Percentiles rank a stretch among this genome's conserved stretches.
These are phyloP conservation scores for Sylvilagus floridanus DNA, from an alignment of 2,797 vertebrate species.

Conservation along the genomic window DNA sequence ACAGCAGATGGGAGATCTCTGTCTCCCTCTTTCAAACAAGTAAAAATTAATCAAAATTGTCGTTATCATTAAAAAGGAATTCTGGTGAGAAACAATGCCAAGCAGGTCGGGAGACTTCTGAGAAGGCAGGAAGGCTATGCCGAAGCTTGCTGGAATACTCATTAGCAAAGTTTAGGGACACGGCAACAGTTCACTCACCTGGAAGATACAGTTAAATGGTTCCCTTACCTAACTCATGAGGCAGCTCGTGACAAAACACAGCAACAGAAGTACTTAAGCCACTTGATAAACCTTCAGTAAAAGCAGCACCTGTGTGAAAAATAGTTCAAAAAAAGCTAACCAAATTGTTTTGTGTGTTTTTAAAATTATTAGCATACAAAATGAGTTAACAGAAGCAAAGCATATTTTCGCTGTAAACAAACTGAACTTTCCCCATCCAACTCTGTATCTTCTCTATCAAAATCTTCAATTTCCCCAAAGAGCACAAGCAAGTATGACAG, in stretches of 20 bases:
- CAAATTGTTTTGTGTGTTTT: neutral
- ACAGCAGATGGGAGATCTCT: too few species aligned
- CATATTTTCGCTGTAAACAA: constrained; percentile 26
- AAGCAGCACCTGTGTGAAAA: constrained; percentile 93
- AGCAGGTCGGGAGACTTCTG: neutral
- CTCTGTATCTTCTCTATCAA: neutral
- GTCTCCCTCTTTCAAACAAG: too few species aligned
- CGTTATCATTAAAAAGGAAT: neutral
- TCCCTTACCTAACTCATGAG: constrained; percentile 96
- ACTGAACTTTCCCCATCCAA: constrained; percentile 11
- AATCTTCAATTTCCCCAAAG: constrained; percentile 18
- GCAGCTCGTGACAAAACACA: constrained; percentile 98
- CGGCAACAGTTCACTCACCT: neutral
- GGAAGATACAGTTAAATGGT: neutral
- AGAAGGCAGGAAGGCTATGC: neutral
- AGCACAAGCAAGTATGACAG: neutral
- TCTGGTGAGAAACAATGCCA: constrained; percentile 14
- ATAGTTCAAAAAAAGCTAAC: neutral
- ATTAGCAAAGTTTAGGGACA: neutral
- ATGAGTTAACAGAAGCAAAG: neutral
- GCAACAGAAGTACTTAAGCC: constrained; percentile 98
- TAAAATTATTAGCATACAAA: constrained; percentile 22
- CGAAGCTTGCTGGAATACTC: neutral
- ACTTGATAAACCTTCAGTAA: constrained; percentile 96
- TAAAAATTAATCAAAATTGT: too few species aligned